Evolutionary conservation across 2,888 invertebrate species (phyloP).

Genomic region (Herminia tarsipennalis): DNA sequence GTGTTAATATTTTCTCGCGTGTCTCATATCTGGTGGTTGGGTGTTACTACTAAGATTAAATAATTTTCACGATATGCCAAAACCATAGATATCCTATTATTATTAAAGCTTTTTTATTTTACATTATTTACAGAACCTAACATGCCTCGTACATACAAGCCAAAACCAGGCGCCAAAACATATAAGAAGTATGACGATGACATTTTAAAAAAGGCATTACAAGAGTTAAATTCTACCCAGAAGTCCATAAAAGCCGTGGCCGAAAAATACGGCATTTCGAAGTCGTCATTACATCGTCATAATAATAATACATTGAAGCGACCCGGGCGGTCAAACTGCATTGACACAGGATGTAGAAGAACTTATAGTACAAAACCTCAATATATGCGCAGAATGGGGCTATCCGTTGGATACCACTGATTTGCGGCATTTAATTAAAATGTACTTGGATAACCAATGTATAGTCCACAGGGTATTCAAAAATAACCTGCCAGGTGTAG

Average conservation of each 20-base stretch:
- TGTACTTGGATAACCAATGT: conserved; percentile 29
- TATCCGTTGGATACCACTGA: conserved; percentile 31
- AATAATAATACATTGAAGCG: conserved; percentile 6
- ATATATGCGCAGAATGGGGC: conserved; percentile 38
- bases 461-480: conserved; percentile 24
- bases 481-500: conserved; percentile 37
- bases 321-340: conserved; percentile 11
- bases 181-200: conserved; percentile 1
- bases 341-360: conserved; percentile 8
- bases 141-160: background rate
- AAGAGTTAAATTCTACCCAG: conserved; percentile 2
- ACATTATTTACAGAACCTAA: too few species aligned
- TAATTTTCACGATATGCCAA: too few species aligned
- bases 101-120: too few species aligned
- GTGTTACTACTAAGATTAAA: too few species aligned
- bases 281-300: conserved; percentile 10
- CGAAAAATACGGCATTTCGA: conserved; percentile 7
- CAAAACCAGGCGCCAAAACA: background rate
- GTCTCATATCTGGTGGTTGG: too few species aligned
- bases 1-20: too few species aligned
- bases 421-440: conserved; percentile 34
- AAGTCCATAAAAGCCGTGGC: conserved; percentile 3
- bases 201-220: background rate
- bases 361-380: conserved; percentile 17
- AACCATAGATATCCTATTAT: too few species aligned